Conservation (phyloP, 1,140 invertebrate genomes). For the Aphaenogaster rudis region DNA sequence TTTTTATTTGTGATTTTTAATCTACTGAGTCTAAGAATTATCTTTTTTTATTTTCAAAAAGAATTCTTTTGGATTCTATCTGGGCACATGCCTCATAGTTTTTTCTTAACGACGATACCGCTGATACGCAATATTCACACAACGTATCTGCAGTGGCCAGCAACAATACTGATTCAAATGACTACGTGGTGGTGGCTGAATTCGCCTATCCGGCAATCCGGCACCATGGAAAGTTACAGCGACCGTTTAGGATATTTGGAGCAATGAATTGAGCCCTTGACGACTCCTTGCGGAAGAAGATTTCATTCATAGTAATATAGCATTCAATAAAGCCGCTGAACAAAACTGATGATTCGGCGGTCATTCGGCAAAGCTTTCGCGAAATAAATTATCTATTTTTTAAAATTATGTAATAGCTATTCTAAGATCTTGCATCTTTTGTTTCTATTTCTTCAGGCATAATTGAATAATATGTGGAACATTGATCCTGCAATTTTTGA, state of each 20-base stretch:
- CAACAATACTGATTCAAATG: background rate
- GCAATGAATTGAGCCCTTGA: constrained; percentile 50
- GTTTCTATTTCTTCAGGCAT: background rate
- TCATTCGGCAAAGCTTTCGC: background rate
- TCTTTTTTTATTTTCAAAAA: too few relatives aligned
- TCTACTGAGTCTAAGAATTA: too few relatives aligned
- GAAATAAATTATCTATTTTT: background rate
- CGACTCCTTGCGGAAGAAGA: constrained; percentile 10
- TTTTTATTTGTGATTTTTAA: too few relatives aligned
- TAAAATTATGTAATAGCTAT: background rate
- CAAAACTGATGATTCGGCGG: background rate
- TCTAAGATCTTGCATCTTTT: background rate
- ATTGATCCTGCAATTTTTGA: background rate
- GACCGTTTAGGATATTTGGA: constrained; percentile 54
- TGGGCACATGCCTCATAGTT: background rate
- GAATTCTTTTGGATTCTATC: too few relatives aligned
- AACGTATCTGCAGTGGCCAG: background rate
- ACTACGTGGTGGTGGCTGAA: constrained; percentile 18
- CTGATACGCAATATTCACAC: background rate
- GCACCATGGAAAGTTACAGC: constrained; percentile 73
- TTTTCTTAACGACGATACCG: background rate
- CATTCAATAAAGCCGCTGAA: background rate
- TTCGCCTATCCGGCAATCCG: constrained; percentile 34
- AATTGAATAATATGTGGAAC: background rate
- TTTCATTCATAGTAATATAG: constrained; percentile 2